phyloP scores from a whole-genome alignment of 2,113 vertebrate species.

The Vidua chalybeata region DNA sequence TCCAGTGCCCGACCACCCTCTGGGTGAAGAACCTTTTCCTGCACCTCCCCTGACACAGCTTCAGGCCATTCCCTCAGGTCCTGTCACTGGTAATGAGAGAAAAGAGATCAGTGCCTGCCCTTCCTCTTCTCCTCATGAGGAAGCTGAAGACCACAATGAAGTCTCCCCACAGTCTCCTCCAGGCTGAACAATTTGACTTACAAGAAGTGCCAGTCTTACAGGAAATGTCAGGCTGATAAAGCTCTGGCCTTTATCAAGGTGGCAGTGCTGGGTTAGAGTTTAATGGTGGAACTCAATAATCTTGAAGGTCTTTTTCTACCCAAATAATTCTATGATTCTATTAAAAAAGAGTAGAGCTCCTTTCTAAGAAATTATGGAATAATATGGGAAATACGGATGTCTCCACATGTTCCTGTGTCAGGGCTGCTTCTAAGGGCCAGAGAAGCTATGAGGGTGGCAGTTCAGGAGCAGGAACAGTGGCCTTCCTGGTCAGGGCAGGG shows the following conservation, averaged over 20 bases:
- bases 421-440: background rate
- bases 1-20: background rate
- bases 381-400: background rate
- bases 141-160: background rate
- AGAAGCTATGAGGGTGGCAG: accelerated
- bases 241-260: background rate
- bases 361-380: background rate
- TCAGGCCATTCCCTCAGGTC: background rate
- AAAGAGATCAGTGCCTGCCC: background rate
- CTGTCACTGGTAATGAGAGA: background rate
- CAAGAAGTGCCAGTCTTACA: background rate
- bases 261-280: background rate
- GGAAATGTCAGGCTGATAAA: background rate
- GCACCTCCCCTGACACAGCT: background rate
- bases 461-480: background rate
- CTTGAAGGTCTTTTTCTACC: background rate
- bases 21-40: background rate
- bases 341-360: background rate
- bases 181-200: background rate
- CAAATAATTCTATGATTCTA: background rate
- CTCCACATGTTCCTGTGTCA: background rate
- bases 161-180: background rate
- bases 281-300: background rate
- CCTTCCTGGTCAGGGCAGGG: accelerated
- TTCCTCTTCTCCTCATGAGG: accelerated